phyloP scores from a whole-genome alignment of 2,797 vertebrate species.

The Clarias pachynema region DNA sequence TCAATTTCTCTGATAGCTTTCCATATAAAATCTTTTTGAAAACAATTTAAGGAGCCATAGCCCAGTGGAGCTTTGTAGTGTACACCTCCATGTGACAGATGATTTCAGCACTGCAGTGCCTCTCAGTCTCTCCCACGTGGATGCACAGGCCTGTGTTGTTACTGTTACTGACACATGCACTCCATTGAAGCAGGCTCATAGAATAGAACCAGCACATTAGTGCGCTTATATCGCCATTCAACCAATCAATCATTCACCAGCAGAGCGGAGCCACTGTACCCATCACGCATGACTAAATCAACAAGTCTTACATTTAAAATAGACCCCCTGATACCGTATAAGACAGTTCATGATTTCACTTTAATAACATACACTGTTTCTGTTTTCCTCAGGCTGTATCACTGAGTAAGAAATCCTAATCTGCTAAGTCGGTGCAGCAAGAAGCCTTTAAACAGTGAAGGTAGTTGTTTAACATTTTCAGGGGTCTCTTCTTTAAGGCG shows the following conservation, averaged over 20 bases:
- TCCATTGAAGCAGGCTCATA: background rate
- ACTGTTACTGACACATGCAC: conserved; percentile 5
- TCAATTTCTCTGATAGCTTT: background rate
- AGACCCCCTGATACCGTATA: background rate
- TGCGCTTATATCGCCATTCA: conserved; percentile 18
- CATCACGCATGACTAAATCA: conserved; percentile 3
- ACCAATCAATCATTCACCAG: conserved; percentile 36
- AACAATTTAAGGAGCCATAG: background rate
- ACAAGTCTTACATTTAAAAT: background rate
- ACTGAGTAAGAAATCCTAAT: background rate
- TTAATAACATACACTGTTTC: background rate
- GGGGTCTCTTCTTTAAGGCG: background rate
- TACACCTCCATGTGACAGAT: background rate
- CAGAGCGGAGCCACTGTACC: background rate
- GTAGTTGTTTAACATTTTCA: background rate
- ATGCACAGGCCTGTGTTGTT: conserved; percentile 27
- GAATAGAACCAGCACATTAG: conserved; percentile 1
- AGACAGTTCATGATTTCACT: background rate
- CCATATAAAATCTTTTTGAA: background rate
- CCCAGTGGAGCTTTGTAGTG: conserved; percentile 6
- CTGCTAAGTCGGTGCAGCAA: background rate
- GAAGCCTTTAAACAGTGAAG: too few species aligned
- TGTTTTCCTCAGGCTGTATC: background rate
- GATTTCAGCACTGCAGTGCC: conserved; percentile 5
- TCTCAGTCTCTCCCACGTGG: conserved; percentile 8